phyloP scores from a whole-genome alignment of 2,888 invertebrate genomes.

The Glaucopsyche alexis region DNA sequence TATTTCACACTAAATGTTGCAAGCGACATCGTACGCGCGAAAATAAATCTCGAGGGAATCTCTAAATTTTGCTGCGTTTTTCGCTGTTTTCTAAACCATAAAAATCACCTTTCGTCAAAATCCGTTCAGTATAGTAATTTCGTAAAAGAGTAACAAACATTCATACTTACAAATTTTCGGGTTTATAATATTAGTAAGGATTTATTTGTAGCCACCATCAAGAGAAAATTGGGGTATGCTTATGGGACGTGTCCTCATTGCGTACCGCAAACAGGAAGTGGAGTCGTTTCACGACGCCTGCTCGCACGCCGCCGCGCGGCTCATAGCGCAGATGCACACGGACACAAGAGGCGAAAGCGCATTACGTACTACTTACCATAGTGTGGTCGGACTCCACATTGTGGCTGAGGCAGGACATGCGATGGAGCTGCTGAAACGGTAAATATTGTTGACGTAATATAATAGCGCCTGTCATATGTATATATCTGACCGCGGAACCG shows the following conservation, averaged over 20 bases:
- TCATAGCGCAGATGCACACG: constrained; percentile 63
- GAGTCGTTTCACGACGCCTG: constrained; percentile 61
- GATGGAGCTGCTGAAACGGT: constrained; percentile 62
- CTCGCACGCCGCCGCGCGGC: constrained; percentile 56
- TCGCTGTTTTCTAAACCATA: too few relatives aligned
- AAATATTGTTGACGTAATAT: constrained; percentile 19
- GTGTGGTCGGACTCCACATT: constrained; percentile 68
- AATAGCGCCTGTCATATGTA: too few relatives aligned
- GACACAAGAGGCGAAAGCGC: constrained; percentile 68
- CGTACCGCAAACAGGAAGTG: constrained; percentile 71
- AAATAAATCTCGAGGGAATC: too few relatives aligned
- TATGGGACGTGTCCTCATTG: constrained; percentile 85
- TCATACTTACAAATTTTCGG: too few relatives aligned
- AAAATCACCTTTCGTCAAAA: too few relatives aligned
- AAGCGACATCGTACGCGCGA: too few relatives aligned
- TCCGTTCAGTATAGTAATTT: too few relatives aligned
- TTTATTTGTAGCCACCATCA: constrained; percentile 57
- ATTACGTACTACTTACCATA: constrained; percentile 67
- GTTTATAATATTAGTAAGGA: too few relatives aligned
- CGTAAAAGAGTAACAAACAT: too few relatives aligned
- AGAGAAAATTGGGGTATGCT: constrained; percentile 86
- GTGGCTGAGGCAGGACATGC: constrained; percentile 65
- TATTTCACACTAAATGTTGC: too few relatives aligned
- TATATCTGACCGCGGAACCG: too few relatives aligned
- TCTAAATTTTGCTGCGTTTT: too few relatives aligned